Base-by-base conservation (phyloP, 2,113 vertebrate genomes). In the Ictalurus furcatus region DNA sequence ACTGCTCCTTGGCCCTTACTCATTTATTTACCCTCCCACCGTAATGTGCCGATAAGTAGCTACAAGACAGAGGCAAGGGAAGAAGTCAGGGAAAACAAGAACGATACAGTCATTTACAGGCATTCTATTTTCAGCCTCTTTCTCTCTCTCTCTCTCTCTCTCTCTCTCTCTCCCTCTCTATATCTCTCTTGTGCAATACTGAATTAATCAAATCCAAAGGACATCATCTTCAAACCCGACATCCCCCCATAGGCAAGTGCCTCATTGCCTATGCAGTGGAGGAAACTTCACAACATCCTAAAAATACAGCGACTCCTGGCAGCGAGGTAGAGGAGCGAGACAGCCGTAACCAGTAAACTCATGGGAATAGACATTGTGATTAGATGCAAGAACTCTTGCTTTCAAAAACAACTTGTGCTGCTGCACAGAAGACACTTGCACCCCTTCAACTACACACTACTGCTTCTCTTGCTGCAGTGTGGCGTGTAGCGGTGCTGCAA, bases 141-240 rank as follows among this genome's bases (percentile, higher is more conserved):
- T 4, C 40, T 4, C 40, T 40, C 40, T 40, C 40, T 40, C 40
- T 40, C 40, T 40, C 40, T 40, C 40, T 40, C 40, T 40, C 40
- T 44, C 40, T 44, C 40, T 44, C 40, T 44, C 84, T 28, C 85
- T 56, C 92, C 96, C 94, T 96, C 86, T 58, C 61, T 81, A 74
- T 95, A 12, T n/a, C 76, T 81, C 76, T 89, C 81, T 82, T 34
- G 87, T 86, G 93, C 86, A 79, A 96, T 95, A 95, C 97, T 97
- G 97, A 98, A 98, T 98, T 97, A 98, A 97, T 97, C 97, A 98
- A 97, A 96, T 97, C 97, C 97, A 97, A 97, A 98, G 97, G 97
- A 98, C 96, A 97, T 96, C 97, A 97, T 97, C 97, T 98, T 98
- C 97, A 97, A 98, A 98, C 97, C 97, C 97, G 96, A 97, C 96